Evolutionary conservation across 1,140 invertebrate genomes (phyloP).

Genomic region (Thaumatotibia leucotreta): DNA sequence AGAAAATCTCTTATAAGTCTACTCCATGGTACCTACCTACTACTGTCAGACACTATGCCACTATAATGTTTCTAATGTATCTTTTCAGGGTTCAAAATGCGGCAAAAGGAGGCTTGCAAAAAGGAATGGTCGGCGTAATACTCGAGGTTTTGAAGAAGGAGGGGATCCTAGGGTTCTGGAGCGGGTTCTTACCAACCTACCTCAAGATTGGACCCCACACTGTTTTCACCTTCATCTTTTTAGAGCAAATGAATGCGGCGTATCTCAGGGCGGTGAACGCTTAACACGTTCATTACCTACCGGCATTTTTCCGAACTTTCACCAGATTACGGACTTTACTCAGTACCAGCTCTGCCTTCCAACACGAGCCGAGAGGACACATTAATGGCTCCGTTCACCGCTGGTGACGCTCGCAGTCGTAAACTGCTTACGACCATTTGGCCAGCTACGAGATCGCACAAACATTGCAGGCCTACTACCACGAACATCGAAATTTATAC

Average conservation of each 20-base stretch:
- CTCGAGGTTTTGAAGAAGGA: conserved; percentile 89
- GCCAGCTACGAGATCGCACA: too few relatives aligned
- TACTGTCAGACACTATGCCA: too few relatives aligned
- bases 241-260: conserved; percentile 93
- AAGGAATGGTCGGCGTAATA: conserved; percentile 94
- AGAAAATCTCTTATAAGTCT: too few relatives aligned
- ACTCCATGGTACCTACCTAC: too few relatives aligned
- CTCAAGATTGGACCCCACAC: conserved; percentile 96
- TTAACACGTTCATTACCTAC: neutral
- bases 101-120: conserved; percentile 91
- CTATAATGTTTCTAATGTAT: neutral
- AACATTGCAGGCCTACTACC: too few relatives aligned
- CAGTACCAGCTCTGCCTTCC: too few relatives aligned
- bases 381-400: too few relatives aligned
- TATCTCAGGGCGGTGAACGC: conserved; percentile 56
- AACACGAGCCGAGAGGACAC: too few relatives aligned
- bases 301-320: neutral
- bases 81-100: conserved; percentile 94
- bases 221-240: conserved; percentile 96
- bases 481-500: too few relatives aligned
- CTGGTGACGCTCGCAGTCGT: too few relatives aligned
- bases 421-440: too few relatives aligned
- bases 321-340: too few relatives aligned
- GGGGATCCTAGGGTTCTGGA: conserved; percentile 97
- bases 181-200: conserved; percentile 98